A percentile compares a stretch with the other conserved stretches of the same genome.
Evolutionary conservation across 92 coral and sea anemone genomes (phyloP).

Genomic region (Parazoanthus darwini): DNA sequence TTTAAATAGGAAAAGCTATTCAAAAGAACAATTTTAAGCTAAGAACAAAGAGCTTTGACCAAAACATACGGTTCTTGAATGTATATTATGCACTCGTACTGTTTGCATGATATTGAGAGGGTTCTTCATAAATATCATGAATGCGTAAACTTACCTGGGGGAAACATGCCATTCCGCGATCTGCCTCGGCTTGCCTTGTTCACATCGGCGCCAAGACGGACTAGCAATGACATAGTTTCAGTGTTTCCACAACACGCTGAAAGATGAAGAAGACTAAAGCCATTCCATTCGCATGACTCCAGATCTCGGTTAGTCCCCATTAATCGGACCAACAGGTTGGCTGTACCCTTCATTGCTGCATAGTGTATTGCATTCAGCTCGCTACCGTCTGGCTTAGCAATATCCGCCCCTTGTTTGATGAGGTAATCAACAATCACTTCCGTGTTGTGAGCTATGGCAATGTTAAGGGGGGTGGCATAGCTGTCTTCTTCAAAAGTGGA

Average conservation of each 20-base stretch:
- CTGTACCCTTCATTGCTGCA: conserved; percentile 36
- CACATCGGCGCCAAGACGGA: conserved; percentile 18
- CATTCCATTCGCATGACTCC: conserved; percentile 8
- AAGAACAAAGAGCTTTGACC: too few species aligned
- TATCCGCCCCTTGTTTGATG: conserved; percentile 14
- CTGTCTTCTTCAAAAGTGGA: conserved; percentile 42
- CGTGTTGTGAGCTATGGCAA: conserved; percentile 38
- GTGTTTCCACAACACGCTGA: conserved; percentile 36
- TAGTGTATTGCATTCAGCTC: conserved; percentile 29
- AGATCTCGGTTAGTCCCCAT: conserved; percentile 31
- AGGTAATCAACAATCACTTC: conserved; percentile 17
- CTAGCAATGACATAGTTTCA: background rate
- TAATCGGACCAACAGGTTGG: conserved; percentile 4
- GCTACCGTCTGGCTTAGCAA: conserved; percentile 13
- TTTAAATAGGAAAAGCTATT: too few species aligned
- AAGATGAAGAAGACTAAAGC: conserved; percentile 34
- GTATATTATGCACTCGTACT: too few species aligned
- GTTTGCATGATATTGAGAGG: background rate
- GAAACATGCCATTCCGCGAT: conserved; percentile 23
- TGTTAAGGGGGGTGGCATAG: conserved; percentile 32
- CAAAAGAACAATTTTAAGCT: too few species aligned
- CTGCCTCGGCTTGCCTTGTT: conserved; percentile 19
- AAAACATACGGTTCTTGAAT: too few species aligned
- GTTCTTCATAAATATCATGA: background rate
- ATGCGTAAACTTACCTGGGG: conserved; percentile 12